Percentiles rank a stretch among this genome's conserved stretches.
Evolutionary conservation across 2,113 vertebrate genomes (phyloP).

Genomic region (Heterotilapia buettikoferi): DNA sequence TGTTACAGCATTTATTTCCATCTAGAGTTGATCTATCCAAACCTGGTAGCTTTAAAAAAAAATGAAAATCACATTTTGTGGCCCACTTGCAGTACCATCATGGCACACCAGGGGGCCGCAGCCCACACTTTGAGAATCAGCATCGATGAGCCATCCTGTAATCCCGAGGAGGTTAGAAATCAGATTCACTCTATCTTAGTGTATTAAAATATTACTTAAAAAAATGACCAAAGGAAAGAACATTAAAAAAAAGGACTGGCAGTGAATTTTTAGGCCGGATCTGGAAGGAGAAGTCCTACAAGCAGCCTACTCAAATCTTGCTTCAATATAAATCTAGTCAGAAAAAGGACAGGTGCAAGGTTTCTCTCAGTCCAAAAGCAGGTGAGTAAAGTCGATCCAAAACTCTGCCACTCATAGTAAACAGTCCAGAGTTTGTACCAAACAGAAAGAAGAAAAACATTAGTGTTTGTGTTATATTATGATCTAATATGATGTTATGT

Average conservation of each 20-base stretch:
- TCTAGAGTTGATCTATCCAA: neutral
- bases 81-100: neutral
- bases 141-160: neutral
- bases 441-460: neutral
- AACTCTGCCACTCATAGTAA: neutral
- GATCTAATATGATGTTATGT: neutral
- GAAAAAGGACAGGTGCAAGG: neutral
- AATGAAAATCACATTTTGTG: neutral
- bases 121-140: neutral
- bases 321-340: neutral
- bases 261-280: neutral
- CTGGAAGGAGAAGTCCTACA: neutral
- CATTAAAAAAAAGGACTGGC: accelerated
- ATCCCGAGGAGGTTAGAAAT: neutral
- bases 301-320: neutral
- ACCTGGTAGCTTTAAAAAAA: neutral
- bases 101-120: neutral
- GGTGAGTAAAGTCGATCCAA: neutral
- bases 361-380: neutral
- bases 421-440: neutral
- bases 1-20: neutral
- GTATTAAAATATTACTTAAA: neutral
- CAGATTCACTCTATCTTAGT: neutral
- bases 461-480: neutral
- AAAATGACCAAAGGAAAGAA: neutral